phyloP scores from a whole-genome alignment of 2,113 vertebrate species.

The Promerops cafer region DNA sequence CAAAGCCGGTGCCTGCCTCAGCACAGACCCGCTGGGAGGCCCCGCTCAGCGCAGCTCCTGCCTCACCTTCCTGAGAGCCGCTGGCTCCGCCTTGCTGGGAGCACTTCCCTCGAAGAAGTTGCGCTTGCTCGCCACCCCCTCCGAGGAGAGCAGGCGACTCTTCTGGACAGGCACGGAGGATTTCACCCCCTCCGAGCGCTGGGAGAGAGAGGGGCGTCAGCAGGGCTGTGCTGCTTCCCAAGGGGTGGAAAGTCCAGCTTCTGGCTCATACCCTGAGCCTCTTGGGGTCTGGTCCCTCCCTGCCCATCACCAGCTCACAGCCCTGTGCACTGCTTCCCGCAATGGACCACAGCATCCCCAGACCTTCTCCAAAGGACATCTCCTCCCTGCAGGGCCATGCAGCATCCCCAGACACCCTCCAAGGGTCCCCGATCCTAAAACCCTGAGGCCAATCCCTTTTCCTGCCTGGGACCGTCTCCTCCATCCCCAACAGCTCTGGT shows the following conservation, averaged over 20 bases:
- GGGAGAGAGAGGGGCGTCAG: background rate
- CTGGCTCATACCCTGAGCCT: accelerated
- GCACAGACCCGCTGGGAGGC: background rate
- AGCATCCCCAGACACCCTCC: background rate
- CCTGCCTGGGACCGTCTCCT: background rate
- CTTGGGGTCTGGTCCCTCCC: background rate
- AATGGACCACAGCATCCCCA: background rate
- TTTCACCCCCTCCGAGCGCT: conserved; percentile 78
- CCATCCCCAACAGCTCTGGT: background rate
- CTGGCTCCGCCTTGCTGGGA: background rate
- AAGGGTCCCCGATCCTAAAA: background rate
- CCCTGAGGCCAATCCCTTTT: background rate
- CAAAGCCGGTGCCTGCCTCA: background rate
- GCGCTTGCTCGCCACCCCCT: conserved; percentile 87
- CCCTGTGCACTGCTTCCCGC: background rate
- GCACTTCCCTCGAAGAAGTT: conserved; percentile 82
- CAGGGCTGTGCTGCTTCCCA: background rate
- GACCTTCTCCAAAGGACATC: background rate
- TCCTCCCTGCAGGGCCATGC: background rate
- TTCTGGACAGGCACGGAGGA: conserved; percentile 67
- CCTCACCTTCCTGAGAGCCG: conserved; percentile 70
- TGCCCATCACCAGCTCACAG: background rate
- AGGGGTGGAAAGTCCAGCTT: background rate
- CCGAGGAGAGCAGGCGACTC: conserved; percentile 67
- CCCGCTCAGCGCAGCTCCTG: background rate